These are phyloP conservation scores for Pardalotus punctatus DNA, from an alignment of 2,113 vertebrate genomes.

Conservation along the genomic window DNA sequence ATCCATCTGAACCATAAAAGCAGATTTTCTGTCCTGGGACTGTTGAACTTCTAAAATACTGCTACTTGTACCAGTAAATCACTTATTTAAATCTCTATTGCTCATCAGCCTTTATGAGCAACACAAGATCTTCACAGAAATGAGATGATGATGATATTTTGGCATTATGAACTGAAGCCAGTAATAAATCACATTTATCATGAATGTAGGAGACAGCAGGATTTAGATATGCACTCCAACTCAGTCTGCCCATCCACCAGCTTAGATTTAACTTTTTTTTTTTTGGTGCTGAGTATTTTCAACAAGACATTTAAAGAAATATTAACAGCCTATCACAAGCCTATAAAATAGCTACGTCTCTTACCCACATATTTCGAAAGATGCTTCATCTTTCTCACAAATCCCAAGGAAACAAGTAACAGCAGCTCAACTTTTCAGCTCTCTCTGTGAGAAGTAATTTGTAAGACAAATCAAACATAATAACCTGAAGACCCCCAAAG, in stretches of 20 bases:
- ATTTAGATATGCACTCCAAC: background rate
- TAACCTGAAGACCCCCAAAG: background rate
- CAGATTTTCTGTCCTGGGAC: background rate
- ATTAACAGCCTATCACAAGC: background rate
- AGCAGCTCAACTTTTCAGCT: background rate
- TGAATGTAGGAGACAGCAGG: background rate
- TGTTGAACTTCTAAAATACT: background rate
- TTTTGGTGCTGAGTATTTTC: background rate
- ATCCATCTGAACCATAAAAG: background rate
- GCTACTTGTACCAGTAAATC: background rate
- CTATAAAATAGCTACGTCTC: background rate
- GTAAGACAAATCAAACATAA: background rate
- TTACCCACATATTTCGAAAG: background rate
- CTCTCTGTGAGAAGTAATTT: background rate
- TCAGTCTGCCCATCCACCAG: background rate
- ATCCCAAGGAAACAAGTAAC: background rate
- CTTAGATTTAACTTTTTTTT: background rate
- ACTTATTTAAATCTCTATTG: background rate
- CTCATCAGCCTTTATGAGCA: background rate
- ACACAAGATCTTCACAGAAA: background rate
- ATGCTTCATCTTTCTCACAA: background rate
- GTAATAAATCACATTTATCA: background rate
- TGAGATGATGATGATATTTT: background rate
- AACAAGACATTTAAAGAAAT: background rate
- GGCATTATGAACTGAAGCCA: background rate